These are phyloP conservation scores for Mantis religiosa DNA, from an alignment of 2,888 invertebrate genomes.

Conservation along the genomic window DNA sequence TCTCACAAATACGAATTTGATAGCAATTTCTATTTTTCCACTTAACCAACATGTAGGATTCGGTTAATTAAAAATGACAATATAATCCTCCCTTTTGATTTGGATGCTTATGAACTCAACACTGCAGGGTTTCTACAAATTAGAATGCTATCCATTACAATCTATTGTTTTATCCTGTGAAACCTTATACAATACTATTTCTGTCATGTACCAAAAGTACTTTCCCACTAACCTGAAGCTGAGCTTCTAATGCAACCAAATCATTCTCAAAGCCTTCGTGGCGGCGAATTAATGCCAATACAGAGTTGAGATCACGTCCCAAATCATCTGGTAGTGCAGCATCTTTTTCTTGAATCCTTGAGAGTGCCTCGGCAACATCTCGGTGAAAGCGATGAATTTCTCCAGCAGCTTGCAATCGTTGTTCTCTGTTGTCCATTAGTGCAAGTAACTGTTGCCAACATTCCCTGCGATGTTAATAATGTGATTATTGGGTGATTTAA, in stretches of 20 bases:
- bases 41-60: too few relatives aligned
- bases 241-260: slow-evolving; percentile 85
- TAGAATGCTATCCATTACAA: too few relatives aligned
- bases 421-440: slow-evolving; percentile 79
- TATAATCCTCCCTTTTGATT: too few relatives aligned
- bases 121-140: too few relatives aligned
- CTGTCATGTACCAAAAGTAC: background rate
- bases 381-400: slow-evolving; percentile 97
- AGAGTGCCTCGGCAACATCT: slow-evolving; percentile 86
- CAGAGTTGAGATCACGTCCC: slow-evolving; percentile 80
- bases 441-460: slow-evolving; percentile 86
- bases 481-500: background rate
- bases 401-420: slow-evolving; percentile 86
- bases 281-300: slow-evolving; percentile 72
- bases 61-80: too few relatives aligned
- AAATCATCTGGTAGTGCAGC: slow-evolving; percentile 77
- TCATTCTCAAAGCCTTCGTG: slow-evolving; percentile 95
- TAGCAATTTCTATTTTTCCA: too few relatives aligned
- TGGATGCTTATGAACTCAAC: too few relatives aligned
- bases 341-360: slow-evolving; percentile 85
- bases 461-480: slow-evolving; percentile 49
- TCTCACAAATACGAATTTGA: too few relatives aligned
- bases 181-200: too few relatives aligned
- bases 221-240: slow-evolving; percentile 58
- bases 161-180: too few relatives aligned